Percentiles rank a stretch among this genome's conserved stretches.
Conservation (phyloP, 2,113 vertebrate genomes). For the Catharus bicknelli region DNA sequence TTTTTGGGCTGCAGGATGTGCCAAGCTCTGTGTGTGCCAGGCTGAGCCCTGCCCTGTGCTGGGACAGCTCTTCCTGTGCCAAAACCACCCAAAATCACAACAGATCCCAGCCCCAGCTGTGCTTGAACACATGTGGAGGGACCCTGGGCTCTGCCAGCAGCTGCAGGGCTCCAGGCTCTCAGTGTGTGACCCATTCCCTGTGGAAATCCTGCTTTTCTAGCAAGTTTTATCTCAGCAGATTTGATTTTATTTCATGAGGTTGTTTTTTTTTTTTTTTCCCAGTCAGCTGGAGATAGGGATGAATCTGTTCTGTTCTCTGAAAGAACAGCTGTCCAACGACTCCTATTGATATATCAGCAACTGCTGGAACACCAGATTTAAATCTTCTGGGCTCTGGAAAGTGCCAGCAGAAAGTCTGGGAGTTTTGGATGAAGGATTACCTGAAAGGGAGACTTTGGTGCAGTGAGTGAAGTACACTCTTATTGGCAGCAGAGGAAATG, state of each 20-base stretch:
- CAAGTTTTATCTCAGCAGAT: not conserved
- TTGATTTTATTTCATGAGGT: not conserved
- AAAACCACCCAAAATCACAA: not conserved
- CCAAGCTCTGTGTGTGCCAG: not conserved
- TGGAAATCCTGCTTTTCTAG: not conserved
- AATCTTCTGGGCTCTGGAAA: conserved; percentile 16
- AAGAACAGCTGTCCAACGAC: not conserved
- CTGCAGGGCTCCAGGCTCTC: not conserved
- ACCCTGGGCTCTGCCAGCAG: not conserved
- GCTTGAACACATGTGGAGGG: not conserved
- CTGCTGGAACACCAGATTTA: conserved; percentile 57
- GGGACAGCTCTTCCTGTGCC: not conserved
- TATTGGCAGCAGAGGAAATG: conserved; percentile 35
- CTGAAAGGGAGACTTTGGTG: not conserved
- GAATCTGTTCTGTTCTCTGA: not conserved
- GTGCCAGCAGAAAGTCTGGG: conserved; percentile 49
- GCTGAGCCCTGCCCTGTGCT: not conserved
- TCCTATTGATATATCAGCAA: conserved; percentile 53
- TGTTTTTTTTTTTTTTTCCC: not conserved
- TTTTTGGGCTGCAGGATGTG: not conserved
- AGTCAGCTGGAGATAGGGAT: conserved; percentile 26
- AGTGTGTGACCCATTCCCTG: not conserved
- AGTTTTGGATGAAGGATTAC: conserved; percentile 48
- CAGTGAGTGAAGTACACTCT: not conserved
- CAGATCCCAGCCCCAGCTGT: not conserved